Evolutionary conservation across 2,888 invertebrate species (phyloP), one percentile per base, ranked within the genome.

Genomic region (Lordiphosa fenestrarum): DNA sequence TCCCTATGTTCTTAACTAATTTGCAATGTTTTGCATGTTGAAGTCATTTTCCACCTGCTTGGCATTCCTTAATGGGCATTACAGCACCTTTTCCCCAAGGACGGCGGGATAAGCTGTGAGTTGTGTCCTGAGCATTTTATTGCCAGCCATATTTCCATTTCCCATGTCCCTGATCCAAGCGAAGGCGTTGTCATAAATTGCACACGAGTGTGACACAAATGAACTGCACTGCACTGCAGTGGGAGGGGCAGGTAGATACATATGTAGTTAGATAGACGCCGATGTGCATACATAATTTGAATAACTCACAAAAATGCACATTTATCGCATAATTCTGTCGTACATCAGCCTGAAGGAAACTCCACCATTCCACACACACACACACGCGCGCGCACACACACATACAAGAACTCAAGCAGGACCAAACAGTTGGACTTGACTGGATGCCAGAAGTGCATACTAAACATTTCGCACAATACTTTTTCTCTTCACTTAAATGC

Each of bases 271-370:
- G 23, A 30, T 21, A 53, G 50, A 51, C 53, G 51, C 49, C 49
- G 51, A 51, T 37, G 53, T 33, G 39, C 64, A 56, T 58, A 58
- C 69, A 68, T 68, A 58, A 57, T 68, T 68, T 68, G 69, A 68
- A 68, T 63, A 67, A 54, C 63, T 67, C 63, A 63, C 69, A 67
- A 68, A 68, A 68, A 63, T 68, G 67, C 67, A 68, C 68, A 69
- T 69, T 69, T 69, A 69, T 69, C 69, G 68, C 69, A 69, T 69
- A 69, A 69, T 64, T 59, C 65, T 60, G 64, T 64, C 68, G 68
- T 69, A 69, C 64, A 69, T 69, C 64, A 64, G 46, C 44, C 47
- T 10, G 53, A 37, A 42, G 55, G 53, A 37, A 52, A 47, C 2
- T 15, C 2, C 15, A 15, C 15, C 2, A 15, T 15, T 15, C 15